These are phyloP conservation scores for Ophioninae sp. DNA, from an alignment of 2,888 invertebrate species.

Conservation along the genomic window DNA sequence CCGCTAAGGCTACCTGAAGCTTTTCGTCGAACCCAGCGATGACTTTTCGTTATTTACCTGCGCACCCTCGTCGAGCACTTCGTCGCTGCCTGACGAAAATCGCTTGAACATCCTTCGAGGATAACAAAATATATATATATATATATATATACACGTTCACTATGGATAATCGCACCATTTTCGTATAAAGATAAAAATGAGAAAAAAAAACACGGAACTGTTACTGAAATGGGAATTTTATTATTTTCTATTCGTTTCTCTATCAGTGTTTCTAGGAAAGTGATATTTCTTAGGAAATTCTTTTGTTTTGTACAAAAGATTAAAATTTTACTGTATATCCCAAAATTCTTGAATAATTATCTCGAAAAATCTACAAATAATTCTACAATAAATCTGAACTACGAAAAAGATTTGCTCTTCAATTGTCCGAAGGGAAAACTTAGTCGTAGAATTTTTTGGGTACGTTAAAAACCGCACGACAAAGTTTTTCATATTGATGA, in stretches of 20 bases:
- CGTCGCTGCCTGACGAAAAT: conserved; percentile 17
- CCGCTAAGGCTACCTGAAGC: conserved; percentile 83
- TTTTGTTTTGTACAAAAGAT: neutral
- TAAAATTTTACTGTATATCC: neutral
- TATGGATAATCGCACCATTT: conserved; percentile 39
- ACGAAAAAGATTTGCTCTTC: too few relatives aligned
- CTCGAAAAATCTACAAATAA: too few relatives aligned
- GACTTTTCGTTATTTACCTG: conserved; percentile 10
- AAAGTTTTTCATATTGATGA: too few relatives aligned
- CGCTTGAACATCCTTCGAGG: conserved; percentile 40
- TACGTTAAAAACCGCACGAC: too few relatives aligned
- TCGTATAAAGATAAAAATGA: conserved; percentile 30
- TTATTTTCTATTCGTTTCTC: neutral
- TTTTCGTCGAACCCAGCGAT: neutral
- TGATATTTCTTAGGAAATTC: neutral
- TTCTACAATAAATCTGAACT: too few relatives aligned
- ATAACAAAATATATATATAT: neutral
- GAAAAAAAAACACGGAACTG: conserved; percentile 12
- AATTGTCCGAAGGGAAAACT: too few relatives aligned
- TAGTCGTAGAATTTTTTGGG: too few relatives aligned
- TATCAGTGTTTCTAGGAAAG: neutral
- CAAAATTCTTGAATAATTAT: too few relatives aligned
- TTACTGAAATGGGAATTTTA: neutral
- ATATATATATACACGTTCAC: neutral
- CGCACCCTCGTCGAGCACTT: neutral